Base-by-base conservation (phyloP, 1,140 invertebrate genomes). In the Sitophilus oryzae region DNA sequence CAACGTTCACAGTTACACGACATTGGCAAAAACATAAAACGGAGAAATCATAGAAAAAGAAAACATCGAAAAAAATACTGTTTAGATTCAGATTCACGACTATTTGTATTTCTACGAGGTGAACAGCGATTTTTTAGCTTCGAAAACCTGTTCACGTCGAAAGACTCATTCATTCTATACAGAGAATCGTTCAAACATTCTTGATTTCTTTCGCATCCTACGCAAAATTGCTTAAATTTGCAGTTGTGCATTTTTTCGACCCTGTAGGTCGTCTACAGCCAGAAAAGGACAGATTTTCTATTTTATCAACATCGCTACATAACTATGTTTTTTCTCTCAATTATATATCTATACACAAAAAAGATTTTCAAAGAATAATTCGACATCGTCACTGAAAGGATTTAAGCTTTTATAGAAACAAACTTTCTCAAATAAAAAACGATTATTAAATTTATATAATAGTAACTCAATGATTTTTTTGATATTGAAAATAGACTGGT, bases 21-120 rank as follows among this genome's bases (percentile, higher is more conserved):
- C 63, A 62, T 67, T 66, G 63, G 63, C 63, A 61, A 65, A 30
- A 60, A 60, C 21, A 50, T 42, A 63, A 49, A 65, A 59, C 58
- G 50, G 54, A 56, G 55, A 66, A 63, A 52, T 59, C 14, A 46
- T 34, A 46, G 65, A 61, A 41, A 60, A 67, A 65, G 65, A 59
- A 67, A 64, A 67, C 61, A 30, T 30, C 25, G 25, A 30, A 11
- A 67, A 65, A 66, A 59, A 67, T 65, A 67, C 63, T 65, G 63
- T 54, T 65, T 48, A 58, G 60, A 61, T 55, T 65, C 44, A 46
- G 44, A 52, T 62, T 65, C 63, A 65, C 63, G 64, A 65, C 57
- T 38, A 64, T 61, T 63, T 61, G 47, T 58, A 57, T 49, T n/a
- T n/a, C 58, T 30, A 30, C 25, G 25, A 30, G 25, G 25, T 11